Base-by-base conservation (phyloP, 2,888 invertebrate genomes). In the Eledona agricola region DNA sequence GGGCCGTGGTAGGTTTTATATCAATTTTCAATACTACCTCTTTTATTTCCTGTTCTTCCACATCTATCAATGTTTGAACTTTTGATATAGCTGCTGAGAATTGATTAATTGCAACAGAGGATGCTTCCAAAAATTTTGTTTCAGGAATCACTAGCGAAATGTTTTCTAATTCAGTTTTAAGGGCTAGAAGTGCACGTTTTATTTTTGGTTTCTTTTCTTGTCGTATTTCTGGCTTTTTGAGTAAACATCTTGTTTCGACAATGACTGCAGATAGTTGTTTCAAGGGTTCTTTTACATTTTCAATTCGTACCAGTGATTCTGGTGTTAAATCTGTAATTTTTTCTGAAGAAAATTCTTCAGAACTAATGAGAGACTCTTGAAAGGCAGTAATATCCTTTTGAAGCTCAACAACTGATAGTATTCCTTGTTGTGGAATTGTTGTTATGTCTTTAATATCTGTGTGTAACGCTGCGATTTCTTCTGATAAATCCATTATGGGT, bases 251-350 rank as follows among this genome's bases (percentile, higher is more conserved):
- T 2, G 20, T 32, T 40, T 58, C 37, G 7, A 54, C 28, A 47
- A 60, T 25, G 28, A 59, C 28, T n/a, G 46, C 32, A 2, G 43
- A 46, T 1, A 60, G 22, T 37, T 55, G 46, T 28, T 65, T 32
- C 22, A 69, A 26, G n/a, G 64, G 63, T 42, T 56, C 57, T 25
- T 50, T 51, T 31, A 65, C 25, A 11, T 38, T 9, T 40, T 29
- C 23, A 17, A 42, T 28, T 9, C 10, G 11, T 11, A 16, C 19
- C n/a, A 50, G 11, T 25, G 28, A 12, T 11, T 16, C 1, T 5
- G 29, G 13, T 28, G 29, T 13, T 13, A 42, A 16, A n/a, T 7
- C 6, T 6, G 22, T 22, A 23, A 45, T 13, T 19, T 45, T 13
- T 15, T 45, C 45, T 1, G 45, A 45, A 1, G 23, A 23, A 25